Evolutionary conservation across 1,140 invertebrate species (phyloP).

Genomic region (Aphaenogaster floridana): DNA sequence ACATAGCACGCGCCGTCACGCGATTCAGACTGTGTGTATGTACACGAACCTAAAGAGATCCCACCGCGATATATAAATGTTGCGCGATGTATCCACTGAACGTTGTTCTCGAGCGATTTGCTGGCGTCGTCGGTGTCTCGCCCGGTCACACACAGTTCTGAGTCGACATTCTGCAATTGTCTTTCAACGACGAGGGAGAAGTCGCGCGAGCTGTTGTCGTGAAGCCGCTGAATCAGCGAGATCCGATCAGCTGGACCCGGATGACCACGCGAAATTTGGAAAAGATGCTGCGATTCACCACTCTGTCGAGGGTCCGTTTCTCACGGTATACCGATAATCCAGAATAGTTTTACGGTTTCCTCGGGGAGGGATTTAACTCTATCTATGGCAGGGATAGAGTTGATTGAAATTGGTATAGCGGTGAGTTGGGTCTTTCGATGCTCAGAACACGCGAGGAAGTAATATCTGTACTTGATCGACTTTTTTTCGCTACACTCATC

Average conservation of each 20-base stretch:
- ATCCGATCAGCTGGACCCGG: background rate
- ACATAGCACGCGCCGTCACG: conserved; percentile 19
- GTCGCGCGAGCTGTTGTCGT: background rate
- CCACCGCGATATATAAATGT: conserved; percentile 76
- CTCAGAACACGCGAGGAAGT: background rate
- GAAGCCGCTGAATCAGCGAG: background rate
- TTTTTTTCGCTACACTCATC: background rate
- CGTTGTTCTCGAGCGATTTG: conserved; percentile 70
- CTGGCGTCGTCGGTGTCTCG: conserved; percentile 55
- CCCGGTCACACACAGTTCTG: conserved; percentile 13
- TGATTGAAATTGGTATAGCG: background rate
- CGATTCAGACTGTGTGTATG: conserved; percentile 62
- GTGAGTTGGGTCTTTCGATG: background rate
- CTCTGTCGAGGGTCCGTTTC: conserved; percentile 79
- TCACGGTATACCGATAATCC: conserved; percentile 63
- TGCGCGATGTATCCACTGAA: conserved; percentile 58
- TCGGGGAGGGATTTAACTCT: background rate
- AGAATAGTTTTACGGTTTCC: background rate
- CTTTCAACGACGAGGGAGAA: conserved; percentile 12
- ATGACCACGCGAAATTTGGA: conserved; percentile 78
- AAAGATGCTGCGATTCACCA: conserved; percentile 82
- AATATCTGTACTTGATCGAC: background rate
- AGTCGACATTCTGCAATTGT: conserved; percentile 16
- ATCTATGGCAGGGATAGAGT: background rate
- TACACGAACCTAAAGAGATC: conserved; percentile 73